Evolutionary conservation across 2,797 vertebrate species (phyloP).

Genomic region (Kryptolebias ocellatus): DNA sequence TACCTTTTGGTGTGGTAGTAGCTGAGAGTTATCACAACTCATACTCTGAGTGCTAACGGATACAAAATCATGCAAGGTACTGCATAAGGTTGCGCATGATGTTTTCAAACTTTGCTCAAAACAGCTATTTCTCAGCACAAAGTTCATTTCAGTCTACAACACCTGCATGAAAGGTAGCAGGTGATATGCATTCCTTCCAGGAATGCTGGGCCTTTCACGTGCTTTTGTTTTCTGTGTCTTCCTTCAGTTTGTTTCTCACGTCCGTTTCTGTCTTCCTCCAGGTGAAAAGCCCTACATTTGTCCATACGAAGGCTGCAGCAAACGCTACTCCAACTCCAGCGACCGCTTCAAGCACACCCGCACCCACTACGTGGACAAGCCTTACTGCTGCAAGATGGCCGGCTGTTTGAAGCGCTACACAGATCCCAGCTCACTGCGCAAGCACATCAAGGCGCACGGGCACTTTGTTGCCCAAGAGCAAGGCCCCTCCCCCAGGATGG

Average conservation of each 20-base stretch:
- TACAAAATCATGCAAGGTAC: too few relatives aligned
- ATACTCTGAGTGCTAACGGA: too few relatives aligned
- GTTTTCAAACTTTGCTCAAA: too few relatives aligned
- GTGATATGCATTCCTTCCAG: too few relatives aligned
- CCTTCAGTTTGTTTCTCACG: background rate
- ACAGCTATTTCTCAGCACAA: too few relatives aligned
- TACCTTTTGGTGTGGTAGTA: too few relatives aligned
- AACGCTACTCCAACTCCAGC: conserved; percentile 97
- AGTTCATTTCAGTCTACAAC: too few relatives aligned
- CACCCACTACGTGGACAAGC: conserved; percentile 98
- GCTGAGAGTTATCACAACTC: too few relatives aligned
- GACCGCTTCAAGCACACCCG: conserved; percentile 99
- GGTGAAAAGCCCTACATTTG: conserved; percentile 94
- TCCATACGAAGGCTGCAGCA: conserved; percentile 93
- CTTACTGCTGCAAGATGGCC: conserved; percentile 97
- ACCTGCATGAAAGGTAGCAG: too few relatives aligned
- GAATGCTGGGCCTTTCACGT: too few relatives aligned
- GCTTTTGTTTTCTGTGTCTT: background rate
- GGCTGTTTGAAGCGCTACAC: conserved; percentile 98
- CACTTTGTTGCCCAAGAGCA: conserved; percentile 91
- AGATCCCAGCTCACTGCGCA: conserved; percentile 96
- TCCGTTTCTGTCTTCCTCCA: conserved; percentile 41
- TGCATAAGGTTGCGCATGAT: too few relatives aligned
- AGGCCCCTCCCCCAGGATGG: conserved; percentile 76
- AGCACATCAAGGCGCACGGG: conserved; percentile 97